Evolutionary conservation across 1,140 invertebrate species (phyloP), one percentile per base, ranked within the genome.

Genomic region (Drosophila sproati): DNA sequence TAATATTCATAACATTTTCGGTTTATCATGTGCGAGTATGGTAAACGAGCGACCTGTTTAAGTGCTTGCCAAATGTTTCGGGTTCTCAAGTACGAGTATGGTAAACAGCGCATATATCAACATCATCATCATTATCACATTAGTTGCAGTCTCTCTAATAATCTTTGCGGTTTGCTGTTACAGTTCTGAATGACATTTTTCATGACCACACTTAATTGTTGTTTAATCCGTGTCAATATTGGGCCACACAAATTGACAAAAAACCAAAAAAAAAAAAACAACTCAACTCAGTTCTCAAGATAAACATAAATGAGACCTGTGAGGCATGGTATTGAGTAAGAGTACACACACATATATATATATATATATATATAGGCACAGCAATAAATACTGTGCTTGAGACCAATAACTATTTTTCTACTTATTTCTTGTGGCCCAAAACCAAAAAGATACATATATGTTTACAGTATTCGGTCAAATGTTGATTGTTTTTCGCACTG

Each of bases 201-300:
- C 73, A 67, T 71, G 83, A 75, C 61, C 67, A 67, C 67, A 67
- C 69, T 83, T 87, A 89, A 87, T 89, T 80, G 73, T 41, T 87
- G 67, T 87, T 87, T 83, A 80, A 81, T 87, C 83, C 77, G 77
- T 52, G 37, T 71, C 60, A 87, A 87, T 87, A 87, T 87, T 87
- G 83, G 73, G 34, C 35, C 5, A 7, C 60, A 35, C 47, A 63
- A 82, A 71, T 63, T 69, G 63, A 69, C 63, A 70, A 32, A 48
- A 35, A 7, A 4, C 29, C 37, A 37, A 60, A 54, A 71, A 55
- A 71, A 59, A 55, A 47, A 52, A 35, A 52, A 29, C 43, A 8
- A 32, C 31, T 12, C 29, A 34, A 50, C 37, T 70, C 69, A 57
- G 78, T 83, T 83, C 80, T 83, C 35, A 10, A 47, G 64, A 48